A percentile compares a stretch with the other conserved stretches of the same genome.
Conservation (phyloP, 2,888 invertebrate genomes). For the Xanthia togata region DNA sequence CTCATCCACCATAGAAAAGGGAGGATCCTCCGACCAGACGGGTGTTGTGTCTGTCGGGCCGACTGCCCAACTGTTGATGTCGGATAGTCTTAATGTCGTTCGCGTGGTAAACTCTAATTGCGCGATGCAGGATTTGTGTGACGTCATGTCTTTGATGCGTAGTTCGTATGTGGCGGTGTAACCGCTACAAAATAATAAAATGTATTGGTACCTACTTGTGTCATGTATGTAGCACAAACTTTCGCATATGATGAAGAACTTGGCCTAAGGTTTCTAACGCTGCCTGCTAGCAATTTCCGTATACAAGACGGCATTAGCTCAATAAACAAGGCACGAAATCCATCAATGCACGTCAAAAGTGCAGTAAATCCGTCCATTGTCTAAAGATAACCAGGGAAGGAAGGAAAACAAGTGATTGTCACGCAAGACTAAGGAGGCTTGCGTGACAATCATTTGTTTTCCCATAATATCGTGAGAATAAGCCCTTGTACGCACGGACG, state of each 20-base stretch:
- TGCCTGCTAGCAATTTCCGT: background rate
- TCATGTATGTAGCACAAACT: no score
- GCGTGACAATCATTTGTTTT: conserved; percentile 4
- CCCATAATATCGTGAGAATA: conserved; percentile 44
- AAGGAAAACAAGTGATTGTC: conserved; percentile 17
- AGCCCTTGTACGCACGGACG: no score
- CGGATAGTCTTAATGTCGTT: no score
- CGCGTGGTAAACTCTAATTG: no score
- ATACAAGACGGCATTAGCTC: background rate
- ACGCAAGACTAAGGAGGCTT: conserved; percentile 17
- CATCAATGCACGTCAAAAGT: background rate
- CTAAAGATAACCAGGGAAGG: background rate
- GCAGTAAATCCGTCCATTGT: conserved; percentile 17
- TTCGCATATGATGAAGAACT: background rate
- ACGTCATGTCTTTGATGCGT: no score
- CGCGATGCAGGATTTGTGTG: no score
- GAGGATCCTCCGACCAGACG: no score
- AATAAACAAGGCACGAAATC: background rate
- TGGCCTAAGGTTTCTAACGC: background rate
- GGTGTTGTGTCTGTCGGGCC: no score
- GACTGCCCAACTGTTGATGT: no score
- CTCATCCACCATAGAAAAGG: no score
- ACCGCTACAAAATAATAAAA: no score
- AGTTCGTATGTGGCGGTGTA: no score
- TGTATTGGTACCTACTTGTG: background rate